Percentiles rank a stretch among this genome's conserved stretches.
phyloP scores from a whole-genome alignment of 2,113 vertebrate species.

The Callaeas wilsoni region DNA sequence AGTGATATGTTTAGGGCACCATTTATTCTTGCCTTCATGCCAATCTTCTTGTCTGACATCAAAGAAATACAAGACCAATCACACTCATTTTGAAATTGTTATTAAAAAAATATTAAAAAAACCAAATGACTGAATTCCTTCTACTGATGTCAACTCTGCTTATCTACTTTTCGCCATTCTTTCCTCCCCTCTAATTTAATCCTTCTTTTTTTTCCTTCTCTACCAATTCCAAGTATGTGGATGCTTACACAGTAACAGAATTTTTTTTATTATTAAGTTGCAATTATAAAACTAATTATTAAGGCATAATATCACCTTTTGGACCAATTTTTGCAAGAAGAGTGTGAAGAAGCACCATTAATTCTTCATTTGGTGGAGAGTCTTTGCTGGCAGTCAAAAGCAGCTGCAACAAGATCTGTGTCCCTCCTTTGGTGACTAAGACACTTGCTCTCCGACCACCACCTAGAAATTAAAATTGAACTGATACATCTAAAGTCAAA shows the following conservation, averaged over 20 bases:
- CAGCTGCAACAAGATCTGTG: constrained; percentile 87
- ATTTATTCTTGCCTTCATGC: constrained; percentile 89
- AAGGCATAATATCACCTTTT: constrained; percentile 79
- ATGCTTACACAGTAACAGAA: neutral
- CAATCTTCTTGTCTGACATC: constrained; percentile 91
- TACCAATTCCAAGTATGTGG: neutral
- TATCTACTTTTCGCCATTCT: neutral
- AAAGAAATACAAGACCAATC: neutral
- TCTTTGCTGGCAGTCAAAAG: constrained; percentile 85
- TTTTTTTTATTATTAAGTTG: neutral
- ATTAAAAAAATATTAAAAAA: too few relatives aligned
- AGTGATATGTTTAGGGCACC: constrained; percentile 85
- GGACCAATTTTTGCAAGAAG: constrained; percentile 92
- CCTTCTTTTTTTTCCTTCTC: neutral
- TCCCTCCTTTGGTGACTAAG: constrained; percentile 90
- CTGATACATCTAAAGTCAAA: neutral
- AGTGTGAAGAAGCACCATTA: constrained; percentile 91
- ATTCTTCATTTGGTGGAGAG: constrained; percentile 81
- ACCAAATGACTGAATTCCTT: too few relatives aligned
- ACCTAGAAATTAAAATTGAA: constrained; percentile 69
- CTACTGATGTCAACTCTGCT: neutral
- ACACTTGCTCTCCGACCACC: constrained; percentile 83
- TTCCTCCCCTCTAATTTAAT: neutral
- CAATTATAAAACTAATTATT: neutral
- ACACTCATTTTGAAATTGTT: neutral